A percentile compares a stretch with the other conserved stretches of the same genome.
phyloP scores from a whole-genome alignment of 2,888 invertebrate genomes.

The Exephanes ischioxanthus region DNA sequence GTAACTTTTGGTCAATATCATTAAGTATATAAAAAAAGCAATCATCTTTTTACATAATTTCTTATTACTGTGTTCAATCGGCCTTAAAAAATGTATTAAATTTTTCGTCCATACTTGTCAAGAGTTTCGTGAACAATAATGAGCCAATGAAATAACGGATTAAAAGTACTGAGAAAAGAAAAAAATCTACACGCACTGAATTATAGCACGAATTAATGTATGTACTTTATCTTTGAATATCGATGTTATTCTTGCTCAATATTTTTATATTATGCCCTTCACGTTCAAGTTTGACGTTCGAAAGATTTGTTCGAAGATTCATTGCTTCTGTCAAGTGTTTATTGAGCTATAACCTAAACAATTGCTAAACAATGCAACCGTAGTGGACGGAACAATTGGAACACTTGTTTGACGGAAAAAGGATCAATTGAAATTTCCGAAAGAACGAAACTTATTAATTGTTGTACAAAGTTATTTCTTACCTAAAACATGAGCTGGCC shows the following conservation, averaged over 20 bases:
- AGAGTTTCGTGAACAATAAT: no score
- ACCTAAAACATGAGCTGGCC: slow-evolving; percentile 84
- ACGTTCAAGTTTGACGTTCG: neutral
- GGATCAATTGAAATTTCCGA: neutral
- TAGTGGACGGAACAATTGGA: neutral
- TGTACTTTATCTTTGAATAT: slow-evolving; percentile 10
- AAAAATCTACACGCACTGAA: neutral
- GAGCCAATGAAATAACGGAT: no score
- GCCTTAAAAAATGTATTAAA: neutral
- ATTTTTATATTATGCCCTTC: neutral
- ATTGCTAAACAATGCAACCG: slow-evolving; percentile 30
- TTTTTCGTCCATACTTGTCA: no score
- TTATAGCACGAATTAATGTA: neutral
- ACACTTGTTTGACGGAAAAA: neutral
- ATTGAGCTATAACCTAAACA: slow-evolving; percentile 37
- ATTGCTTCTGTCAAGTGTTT: slow-evolving; percentile 37
- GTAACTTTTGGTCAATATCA: neutral
- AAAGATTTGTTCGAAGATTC: neutral
- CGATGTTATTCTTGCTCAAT: neutral
- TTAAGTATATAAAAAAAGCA: neutral
- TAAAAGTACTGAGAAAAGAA: neutral
- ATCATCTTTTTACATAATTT: neutral
- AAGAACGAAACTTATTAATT: neutral
- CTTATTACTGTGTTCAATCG: neutral
- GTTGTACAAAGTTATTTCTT: slow-evolving; percentile 61